Percentiles rank a stretch among this genome's conserved stretches.
phyloP scores from a whole-genome alignment of 2,113 vertebrate species.

The Planiliza haematocheilus region DNA sequence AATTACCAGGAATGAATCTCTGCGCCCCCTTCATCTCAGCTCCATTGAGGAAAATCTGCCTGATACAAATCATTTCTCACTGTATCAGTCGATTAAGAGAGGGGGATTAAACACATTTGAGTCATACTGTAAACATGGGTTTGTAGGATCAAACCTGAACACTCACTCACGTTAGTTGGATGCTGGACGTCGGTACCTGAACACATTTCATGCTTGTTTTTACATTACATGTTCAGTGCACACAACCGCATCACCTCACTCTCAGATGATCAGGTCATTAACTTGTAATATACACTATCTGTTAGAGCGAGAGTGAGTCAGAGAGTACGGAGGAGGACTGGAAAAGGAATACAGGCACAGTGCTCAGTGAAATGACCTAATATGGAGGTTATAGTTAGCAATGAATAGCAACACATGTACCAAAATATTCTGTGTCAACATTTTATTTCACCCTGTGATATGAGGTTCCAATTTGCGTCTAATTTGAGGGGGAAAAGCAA shows the following conservation, averaged over 20 bases:
- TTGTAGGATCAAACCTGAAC: not conserved
- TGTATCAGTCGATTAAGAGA: not conserved
- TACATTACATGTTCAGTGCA: not conserved
- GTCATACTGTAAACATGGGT: not conserved
- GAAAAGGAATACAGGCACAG: constrained; percentile 27
- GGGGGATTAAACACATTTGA: not conserved
- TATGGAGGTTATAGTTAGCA: constrained; percentile 53
- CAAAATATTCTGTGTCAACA: constrained; percentile 67
- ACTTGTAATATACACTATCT: constrained; percentile 24
- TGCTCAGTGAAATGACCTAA: constrained; percentile 56
- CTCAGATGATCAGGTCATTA: constrained; percentile 31
- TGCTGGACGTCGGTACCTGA: not conserved
- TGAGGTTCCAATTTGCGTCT: constrained; percentile 70
- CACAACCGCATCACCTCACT: constrained; percentile 13
- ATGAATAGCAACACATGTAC: constrained; percentile 57
- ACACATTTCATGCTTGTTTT: not conserved
- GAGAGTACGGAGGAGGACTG: constrained; percentile 41
- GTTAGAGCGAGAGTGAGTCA: constrained; percentile 18
- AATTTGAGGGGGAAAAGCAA: constrained; percentile 71
- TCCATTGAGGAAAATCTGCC: constrained; percentile 18
- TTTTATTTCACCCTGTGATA: constrained; percentile 57
- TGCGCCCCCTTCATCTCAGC: not conserved
- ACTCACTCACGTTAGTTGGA: not conserved
- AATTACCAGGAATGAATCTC: constrained; percentile 31
- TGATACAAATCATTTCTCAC: constrained; percentile 16